A percentile compares a stretch with the other conserved stretches of the same genome.
Conservation (phyloP, 2,113 vertebrate species). For the Rhabdornis inornatus region DNA sequence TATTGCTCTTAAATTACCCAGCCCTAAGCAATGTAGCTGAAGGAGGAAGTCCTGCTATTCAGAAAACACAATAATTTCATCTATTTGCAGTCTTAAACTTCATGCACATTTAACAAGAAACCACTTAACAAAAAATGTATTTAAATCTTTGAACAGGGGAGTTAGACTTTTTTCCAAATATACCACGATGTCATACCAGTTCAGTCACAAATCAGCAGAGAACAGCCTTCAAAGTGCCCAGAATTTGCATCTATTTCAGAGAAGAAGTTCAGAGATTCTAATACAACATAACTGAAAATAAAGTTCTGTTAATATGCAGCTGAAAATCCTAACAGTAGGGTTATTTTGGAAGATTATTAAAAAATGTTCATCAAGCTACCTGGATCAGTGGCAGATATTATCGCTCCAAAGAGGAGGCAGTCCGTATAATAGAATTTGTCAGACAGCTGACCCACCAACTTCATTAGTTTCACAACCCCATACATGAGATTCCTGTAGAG, state of each 20-base stretch:
- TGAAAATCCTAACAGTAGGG: not conserved
- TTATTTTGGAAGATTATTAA: not conserved
- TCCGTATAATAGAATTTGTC: slow-evolving; percentile 98
- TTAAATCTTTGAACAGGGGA: not conserved
- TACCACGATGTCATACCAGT: not conserved
- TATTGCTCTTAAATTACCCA: not conserved
- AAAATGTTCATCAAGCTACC: slow-evolving; percentile 69
- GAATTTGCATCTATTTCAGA: not conserved
- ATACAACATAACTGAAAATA: not conserved
- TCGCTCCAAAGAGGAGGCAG: slow-evolving; percentile 96
- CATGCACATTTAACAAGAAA: not conserved
- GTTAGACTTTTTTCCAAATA: not conserved
- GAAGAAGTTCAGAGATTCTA: not conserved
- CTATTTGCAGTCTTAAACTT: not conserved
- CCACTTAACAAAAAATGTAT: not conserved
- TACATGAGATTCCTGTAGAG: slow-evolving; percentile 92
- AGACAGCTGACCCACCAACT: slow-evolving; percentile 86
- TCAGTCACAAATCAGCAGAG: not conserved
- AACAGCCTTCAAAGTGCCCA: not conserved
- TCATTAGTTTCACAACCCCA: slow-evolving; percentile 96
- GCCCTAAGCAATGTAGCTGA: not conserved
- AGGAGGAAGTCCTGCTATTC: not conserved
- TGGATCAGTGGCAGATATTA: slow-evolving; percentile 98
- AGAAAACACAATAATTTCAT: not conserved
- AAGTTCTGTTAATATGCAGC: not conserved